phyloP scores from a whole-genome alignment of 1,140 invertebrate genomes.

The Pygmarrhopalites habei region DNA sequence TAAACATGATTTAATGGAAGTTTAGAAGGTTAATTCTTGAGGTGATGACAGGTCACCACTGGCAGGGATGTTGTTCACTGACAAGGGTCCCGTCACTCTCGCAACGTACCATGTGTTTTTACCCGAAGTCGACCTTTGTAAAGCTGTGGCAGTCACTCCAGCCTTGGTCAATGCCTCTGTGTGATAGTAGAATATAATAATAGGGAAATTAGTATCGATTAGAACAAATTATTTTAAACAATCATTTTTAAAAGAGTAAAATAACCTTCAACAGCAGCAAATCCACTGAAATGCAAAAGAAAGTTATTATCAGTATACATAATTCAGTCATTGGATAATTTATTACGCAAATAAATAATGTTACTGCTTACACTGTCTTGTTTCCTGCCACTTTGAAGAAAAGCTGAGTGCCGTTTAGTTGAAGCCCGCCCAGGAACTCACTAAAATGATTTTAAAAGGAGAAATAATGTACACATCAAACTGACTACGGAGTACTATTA shows the following conservation, averaged over 20 bases:
- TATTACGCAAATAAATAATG: too few species aligned
- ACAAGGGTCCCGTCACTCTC: slow-evolving; percentile 8
- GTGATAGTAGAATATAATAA: background rate
- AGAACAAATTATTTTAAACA: too few species aligned
- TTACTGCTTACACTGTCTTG: too few species aligned
- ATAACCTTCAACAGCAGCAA: slow-evolving; percentile 26
- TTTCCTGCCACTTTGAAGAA: slow-evolving; percentile 20
- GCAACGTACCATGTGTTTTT: slow-evolving; percentile 23
- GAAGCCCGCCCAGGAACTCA: slow-evolving; percentile 25
- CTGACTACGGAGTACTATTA: too few species aligned
- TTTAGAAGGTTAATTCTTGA: slow-evolving; percentile 2
- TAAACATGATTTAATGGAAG: too few species aligned
- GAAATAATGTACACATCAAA: too few species aligned
- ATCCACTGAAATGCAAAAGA: too few species aligned
- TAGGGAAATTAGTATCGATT: background rate
- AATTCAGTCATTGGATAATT: too few species aligned
- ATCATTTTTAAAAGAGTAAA: too few species aligned
- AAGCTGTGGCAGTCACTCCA: slow-evolving; percentile 6
- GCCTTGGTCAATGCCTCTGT: slow-evolving; percentile 20
- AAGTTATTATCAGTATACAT: too few species aligned
- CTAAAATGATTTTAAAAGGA: too few species aligned
- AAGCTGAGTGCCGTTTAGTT: slow-evolving; percentile 20
- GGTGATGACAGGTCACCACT: background rate
- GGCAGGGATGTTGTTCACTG: background rate
- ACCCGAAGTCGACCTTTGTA: slow-evolving; percentile 17